Evolutionary conservation across 2,888 invertebrate species (phyloP).

Genomic region (Hofmannophila pseudospretella): DNA sequence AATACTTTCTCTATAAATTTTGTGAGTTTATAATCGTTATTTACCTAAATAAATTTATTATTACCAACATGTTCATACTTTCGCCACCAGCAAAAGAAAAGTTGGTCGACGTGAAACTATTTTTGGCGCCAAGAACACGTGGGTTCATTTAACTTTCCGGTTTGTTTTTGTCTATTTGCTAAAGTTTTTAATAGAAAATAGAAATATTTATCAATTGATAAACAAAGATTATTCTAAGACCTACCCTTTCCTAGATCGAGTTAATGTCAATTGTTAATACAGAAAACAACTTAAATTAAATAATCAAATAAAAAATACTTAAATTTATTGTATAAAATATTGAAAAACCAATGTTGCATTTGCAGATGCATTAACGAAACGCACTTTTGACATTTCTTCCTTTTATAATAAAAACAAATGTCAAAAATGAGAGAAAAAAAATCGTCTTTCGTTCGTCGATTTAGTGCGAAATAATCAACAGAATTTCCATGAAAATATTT

Average conservation of each 20-base stretch:
- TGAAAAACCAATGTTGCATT: neutral
- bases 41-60: neutral
- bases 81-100: conserved; percentile 4
- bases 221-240: too few species aligned
- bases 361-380: neutral
- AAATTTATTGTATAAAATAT: neutral
- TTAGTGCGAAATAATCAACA: neutral
- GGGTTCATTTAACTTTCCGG: conserved; percentile 13
- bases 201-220: too few species aligned
- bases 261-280: too few species aligned
- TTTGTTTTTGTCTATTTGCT: conserved; percentile 8
- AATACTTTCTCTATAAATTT: too few species aligned
- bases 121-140: conserved; percentile 29
- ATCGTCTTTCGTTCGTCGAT: neutral
- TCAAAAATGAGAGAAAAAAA: conserved; percentile 5
- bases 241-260: too few species aligned
- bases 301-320: too few species aligned
- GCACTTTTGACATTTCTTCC: too few species aligned
- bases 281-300: too few species aligned
- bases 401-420: conserved; percentile 2
- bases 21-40: too few species aligned
- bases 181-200: too few species aligned
- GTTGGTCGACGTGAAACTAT: conserved; percentile 17
- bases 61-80: neutral
- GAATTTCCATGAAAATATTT: conserved; percentile 1